Evolutionary conservation across 1,140 invertebrate genomes (phyloP).

Genomic region (Papilio glaucus): DNA sequence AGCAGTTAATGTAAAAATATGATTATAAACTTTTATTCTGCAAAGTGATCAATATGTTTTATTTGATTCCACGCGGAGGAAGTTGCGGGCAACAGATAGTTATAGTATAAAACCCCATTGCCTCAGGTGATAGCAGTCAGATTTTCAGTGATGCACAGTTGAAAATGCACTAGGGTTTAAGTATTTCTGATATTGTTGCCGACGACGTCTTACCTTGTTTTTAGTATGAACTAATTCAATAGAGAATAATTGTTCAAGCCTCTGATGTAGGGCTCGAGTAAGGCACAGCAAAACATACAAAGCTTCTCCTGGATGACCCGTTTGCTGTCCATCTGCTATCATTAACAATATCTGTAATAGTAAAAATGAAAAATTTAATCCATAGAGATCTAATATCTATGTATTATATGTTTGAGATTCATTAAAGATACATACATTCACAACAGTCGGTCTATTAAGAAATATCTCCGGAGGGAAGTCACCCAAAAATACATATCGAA

Average conservation of each 20-base stretch:
- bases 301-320: conserved; percentile 62
- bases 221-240: conserved; percentile 62
- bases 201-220: conserved; percentile 57
- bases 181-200: not conserved
- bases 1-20: no score
- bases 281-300: conserved; percentile 63
- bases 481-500: conserved; percentile 86
- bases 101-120: no score
- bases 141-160: no score
- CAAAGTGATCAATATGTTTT: no score
- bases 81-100: no score
- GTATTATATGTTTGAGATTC: not conserved
- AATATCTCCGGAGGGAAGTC: conserved; percentile 89
- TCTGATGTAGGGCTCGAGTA: conserved; percentile 54
- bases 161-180: no score
- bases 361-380: not conserved
- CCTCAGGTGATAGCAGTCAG: no score
- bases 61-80: no score
- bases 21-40: no score
- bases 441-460: conserved; percentile 86
- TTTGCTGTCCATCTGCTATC: conserved; percentile 62
- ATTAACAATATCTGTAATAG: conserved; percentile 65
- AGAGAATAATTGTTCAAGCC: conserved; percentile 61
- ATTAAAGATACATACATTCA: conserved; percentile 77
- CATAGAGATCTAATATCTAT: conserved; percentile 25